These are phyloP conservation scores for Conops quadrifasciatus DNA, from an alignment of 2,888 invertebrate genomes.

Conservation along the genomic window DNA sequence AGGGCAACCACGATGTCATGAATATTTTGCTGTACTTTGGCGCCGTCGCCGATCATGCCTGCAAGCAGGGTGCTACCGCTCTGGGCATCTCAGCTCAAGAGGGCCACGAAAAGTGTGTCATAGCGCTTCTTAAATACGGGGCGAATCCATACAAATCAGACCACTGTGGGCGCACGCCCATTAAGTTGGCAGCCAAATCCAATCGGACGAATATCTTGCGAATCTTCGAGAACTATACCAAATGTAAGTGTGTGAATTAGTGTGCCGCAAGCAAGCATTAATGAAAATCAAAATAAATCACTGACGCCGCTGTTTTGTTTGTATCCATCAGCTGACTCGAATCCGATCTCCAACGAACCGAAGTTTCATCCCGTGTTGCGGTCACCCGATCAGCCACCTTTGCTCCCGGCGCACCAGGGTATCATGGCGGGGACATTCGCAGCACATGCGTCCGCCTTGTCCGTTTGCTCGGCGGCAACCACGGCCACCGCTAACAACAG, in stretches of 20 bases:
- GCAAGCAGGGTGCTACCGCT: conserved; percentile 95
- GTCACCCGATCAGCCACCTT: conserved; percentile 64
- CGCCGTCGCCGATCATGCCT: conserved; percentile 87
- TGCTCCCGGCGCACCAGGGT: conserved; percentile 58
- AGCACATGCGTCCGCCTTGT: conserved; percentile 55
- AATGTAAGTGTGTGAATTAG: conserved; percentile 55
- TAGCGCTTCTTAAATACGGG: conserved; percentile 81
- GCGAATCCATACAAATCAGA: conserved; percentile 88
- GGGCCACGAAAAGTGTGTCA: conserved; percentile 91
- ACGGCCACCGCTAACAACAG: conserved; percentile 57
- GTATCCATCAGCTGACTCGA: conserved; percentile 59
- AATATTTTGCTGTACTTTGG: conserved; percentile 80
- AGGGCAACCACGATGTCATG: conserved; percentile 88
- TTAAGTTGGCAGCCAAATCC: conserved; percentile 89
- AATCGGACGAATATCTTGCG: conserved; percentile 87
- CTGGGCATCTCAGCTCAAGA: conserved; percentile 95
- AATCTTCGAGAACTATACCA: conserved; percentile 76
- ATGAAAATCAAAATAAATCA: not conserved
- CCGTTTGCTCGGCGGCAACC: conserved; percentile 60
- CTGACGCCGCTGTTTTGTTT: not conserved
- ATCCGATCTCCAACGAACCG: conserved; percentile 54
- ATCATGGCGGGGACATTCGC: conserved; percentile 50
- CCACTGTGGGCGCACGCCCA: conserved; percentile 85
- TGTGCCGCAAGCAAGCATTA: no score
- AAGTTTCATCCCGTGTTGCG: conserved; percentile 64